These are phyloP conservation scores for Chiridota heheva DNA, from an alignment of 35 echinoderm and acorn worm species.

Conservation along the genomic window DNA sequence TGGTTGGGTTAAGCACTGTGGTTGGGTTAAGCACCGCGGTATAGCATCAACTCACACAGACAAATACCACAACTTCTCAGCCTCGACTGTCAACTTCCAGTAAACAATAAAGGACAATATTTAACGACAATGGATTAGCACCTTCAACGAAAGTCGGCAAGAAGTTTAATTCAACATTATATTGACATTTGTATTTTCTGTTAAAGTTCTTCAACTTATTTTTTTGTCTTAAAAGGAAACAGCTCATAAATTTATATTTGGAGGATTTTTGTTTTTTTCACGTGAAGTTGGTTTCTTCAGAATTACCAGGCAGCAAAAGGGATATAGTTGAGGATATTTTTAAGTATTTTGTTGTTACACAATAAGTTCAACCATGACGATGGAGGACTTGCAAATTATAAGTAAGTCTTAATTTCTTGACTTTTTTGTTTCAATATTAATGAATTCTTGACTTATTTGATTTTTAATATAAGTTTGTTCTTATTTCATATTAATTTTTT, in stretches of 20 bases:
- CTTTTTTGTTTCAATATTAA: too few relatives aligned
- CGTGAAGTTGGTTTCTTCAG: conserved; percentile 32
- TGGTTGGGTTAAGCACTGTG: not conserved
- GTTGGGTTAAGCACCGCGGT: not conserved
- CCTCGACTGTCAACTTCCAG: not conserved
- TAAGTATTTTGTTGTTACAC: not conserved
- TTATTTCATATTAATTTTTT: not conserved
- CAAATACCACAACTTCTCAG: too few relatives aligned
- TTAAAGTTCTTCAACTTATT: not conserved
- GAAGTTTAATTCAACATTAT: not conserved
- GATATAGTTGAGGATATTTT: conserved; percentile 39
- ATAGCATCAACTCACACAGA: too few relatives aligned
- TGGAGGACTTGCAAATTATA: conserved; percentile 44
- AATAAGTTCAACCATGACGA: conserved; percentile 20
- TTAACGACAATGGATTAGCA: not conserved
- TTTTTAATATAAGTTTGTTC: not conserved
- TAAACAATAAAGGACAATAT: not conserved
- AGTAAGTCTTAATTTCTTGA: conserved; percentile 30
- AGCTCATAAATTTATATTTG: conserved; percentile 2
- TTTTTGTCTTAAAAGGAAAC: not conserved
- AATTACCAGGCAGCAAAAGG: not conserved
- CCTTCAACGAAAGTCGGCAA: not conserved
- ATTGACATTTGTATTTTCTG: not conserved
- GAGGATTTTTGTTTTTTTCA: conserved; percentile 1
- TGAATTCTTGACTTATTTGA: too few relatives aligned